These are phyloP conservation scores for Furcula furcula DNA, from an alignment of 2,888 invertebrate genomes.

Conservation along the genomic window DNA sequence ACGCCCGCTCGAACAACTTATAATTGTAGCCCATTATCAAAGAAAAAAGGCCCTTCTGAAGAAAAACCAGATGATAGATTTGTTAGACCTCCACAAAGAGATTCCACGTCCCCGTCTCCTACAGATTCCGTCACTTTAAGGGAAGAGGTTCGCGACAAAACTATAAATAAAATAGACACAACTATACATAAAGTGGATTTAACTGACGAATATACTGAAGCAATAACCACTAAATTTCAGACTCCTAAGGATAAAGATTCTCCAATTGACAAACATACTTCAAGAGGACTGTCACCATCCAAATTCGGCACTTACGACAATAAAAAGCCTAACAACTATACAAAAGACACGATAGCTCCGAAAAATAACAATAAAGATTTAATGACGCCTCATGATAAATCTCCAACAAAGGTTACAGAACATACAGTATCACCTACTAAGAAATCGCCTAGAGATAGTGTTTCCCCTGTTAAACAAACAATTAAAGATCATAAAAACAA, in stretches of 20 bases:
- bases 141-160: conserved; percentile 19
- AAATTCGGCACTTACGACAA: conserved; percentile 44
- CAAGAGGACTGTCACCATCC: conserved; percentile 32
- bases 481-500: conserved; percentile 46
- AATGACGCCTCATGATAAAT: conserved; percentile 30
- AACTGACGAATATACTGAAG: conserved; percentile 16
- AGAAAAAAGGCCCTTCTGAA: conserved; percentile 31
- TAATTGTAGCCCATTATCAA: conserved; percentile 25
- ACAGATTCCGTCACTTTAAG: conserved; percentile 27
- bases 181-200: no score
- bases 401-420: conserved; percentile 27
- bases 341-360: conserved; percentile 9
- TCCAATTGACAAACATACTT: conserved; percentile 11
- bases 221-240: conserved; percentile 10
- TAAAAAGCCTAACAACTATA: conserved; percentile 27
- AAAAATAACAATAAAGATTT: conserved; percentile 29
- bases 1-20: conserved; percentile 6
- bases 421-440: conserved; percentile 33
- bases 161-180: conserved; percentile 15
- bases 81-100: conserved; percentile 12
- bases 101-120: conserved; percentile 47
- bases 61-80: conserved; percentile 25
- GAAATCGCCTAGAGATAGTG: conserved; percentile 38
- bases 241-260: conserved; percentile 9
- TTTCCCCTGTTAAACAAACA: conserved; percentile 47